A percentile compares a stretch with the other conserved stretches of the same genome.
phyloP scores from a whole-genome alignment of 1,140 invertebrate species.

The Pararge aegeria region DNA sequence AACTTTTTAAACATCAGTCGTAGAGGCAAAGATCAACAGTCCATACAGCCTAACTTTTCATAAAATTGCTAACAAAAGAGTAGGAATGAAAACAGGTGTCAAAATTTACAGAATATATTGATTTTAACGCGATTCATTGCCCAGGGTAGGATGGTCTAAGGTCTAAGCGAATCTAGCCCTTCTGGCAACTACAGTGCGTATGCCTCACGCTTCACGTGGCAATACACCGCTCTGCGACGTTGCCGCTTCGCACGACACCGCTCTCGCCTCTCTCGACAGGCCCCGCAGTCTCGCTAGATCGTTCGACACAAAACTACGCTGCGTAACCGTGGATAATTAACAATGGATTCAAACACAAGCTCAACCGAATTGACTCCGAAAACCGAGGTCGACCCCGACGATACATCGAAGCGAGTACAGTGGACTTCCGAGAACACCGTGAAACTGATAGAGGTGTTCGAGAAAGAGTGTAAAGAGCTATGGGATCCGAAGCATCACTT shows the following conservation, averaged over 20 bases:
- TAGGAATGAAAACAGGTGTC: too few species aligned
- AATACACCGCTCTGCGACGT: conserved; percentile 37
- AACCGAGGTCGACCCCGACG: conserved; percentile 52
- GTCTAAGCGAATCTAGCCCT: not conserved
- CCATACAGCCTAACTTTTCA: too few species aligned
- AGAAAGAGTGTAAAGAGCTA: conserved; percentile 60
- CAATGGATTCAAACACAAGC: conserved; percentile 37
- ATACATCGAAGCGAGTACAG: conserved; percentile 28
- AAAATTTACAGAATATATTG: too few species aligned
- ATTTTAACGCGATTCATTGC: too few species aligned
- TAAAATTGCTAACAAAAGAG: too few species aligned
- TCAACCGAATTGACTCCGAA: conserved; percentile 49
- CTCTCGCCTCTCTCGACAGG: conserved; percentile 50
- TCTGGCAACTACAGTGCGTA: conserved; percentile 5
- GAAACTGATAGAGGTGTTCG: conserved; percentile 55
- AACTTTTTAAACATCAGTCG: too few species aligned
- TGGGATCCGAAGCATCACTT: conserved; percentile 59
- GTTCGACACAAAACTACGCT: conserved; percentile 35
- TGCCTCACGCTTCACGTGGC: not conserved
- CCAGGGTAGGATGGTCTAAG: too few species aligned
- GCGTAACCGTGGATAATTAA: conserved; percentile 33
- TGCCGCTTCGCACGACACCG: conserved; percentile 59
- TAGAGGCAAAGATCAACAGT: too few species aligned
- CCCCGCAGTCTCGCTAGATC: conserved; percentile 73
- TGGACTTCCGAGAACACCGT: conserved; percentile 63